phyloP scores from a whole-genome alignment of 2,888 invertebrate species.

The Anorthoa munda region DNA sequence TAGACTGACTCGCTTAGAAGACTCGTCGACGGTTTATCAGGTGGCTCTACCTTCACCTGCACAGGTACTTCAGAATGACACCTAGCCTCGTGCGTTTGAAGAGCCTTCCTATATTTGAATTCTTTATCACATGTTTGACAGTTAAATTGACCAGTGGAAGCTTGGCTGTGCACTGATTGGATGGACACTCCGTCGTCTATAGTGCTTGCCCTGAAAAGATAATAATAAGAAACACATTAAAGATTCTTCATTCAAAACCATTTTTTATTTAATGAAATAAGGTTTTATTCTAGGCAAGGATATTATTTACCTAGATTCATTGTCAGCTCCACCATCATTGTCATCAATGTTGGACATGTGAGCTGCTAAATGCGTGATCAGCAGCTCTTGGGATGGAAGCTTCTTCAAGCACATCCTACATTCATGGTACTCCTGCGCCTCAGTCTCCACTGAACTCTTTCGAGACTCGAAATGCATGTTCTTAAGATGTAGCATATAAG shows the following conservation, averaged over 20 bases:
- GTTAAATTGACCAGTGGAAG: constrained; percentile 65
- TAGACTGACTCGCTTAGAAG: constrained; percentile 71
- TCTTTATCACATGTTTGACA: constrained; percentile 83
- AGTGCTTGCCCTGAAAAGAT: constrained; percentile 76
- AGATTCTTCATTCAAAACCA: background rate
- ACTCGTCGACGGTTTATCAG: constrained; percentile 73
- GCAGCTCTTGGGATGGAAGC: constrained; percentile 79
- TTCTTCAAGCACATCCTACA: constrained; percentile 85
- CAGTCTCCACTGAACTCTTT: constrained; percentile 50
- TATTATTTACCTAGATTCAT: constrained; percentile 78
- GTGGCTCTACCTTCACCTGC: constrained; percentile 78
- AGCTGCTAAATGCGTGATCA: constrained; percentile 84
- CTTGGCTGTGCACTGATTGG: constrained; percentile 73
- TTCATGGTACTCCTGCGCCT: constrained; percentile 65
- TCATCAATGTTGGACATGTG: constrained; percentile 85
- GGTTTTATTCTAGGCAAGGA: constrained; percentile 11
- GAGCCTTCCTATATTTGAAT: constrained; percentile 84
- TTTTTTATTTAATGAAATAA: background rate
- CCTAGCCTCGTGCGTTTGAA: constrained; percentile 72
- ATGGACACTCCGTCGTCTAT: constrained; percentile 78
- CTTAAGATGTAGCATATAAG: constrained; percentile 81
- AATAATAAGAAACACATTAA: constrained; percentile 20
- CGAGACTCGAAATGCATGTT: constrained; percentile 78
- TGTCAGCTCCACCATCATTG: constrained; percentile 69
- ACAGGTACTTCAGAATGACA: constrained; percentile 71